Evolutionary conservation across 2,113 vertebrate genomes (phyloP), one percentile per base, ranked within the genome.

Genomic region (Hemichromis elongatus): DNA sequence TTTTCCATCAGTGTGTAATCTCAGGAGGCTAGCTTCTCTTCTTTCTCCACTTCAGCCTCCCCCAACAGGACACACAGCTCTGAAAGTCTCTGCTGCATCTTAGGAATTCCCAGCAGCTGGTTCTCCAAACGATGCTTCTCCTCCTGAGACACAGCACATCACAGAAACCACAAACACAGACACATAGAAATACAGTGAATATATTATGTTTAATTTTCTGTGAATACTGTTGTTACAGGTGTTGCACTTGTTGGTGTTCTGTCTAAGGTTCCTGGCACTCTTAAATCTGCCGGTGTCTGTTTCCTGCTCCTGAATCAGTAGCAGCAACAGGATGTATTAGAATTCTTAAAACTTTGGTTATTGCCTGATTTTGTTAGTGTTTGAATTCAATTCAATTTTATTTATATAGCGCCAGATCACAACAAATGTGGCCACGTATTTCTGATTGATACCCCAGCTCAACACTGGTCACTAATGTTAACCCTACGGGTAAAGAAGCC

Each of bases 61-160:
- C 98, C 98, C 89, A 99, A 89, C 88, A 99, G 97, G 94, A 97
- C 95, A 82, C 98, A 98, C 68, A 99, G 97, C 96, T 99, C 98
- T 2, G 97, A 95, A 82, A 99, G 97, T 90, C 98, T 96, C 93
- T 97, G 97, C 82, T 99, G 98, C 98, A 99, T 99, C 95, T 97
- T 97, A 84, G 98, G 98, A 92, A 99, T 96, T 77, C 98, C 98
- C 5, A 98, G 98, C 53, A 99, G 97, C 81, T 99, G 98, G 52
- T 96, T 96, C 95, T 99, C 98, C 77, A 99, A 96, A 79, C 97
- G 97, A 83, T 98, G 98, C 87, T 99, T 99, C 92, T 99, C 98
- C 93, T 99, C 98, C 93, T 94, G 85, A 66, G 6, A 54, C 40
- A 33, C 13, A 75, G 19, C 19, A 28, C 30, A 33, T n/a, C 79